phyloP scores from a whole-genome alignment of 2,113 vertebrate species.

The Malurus alboscapulatus region DNA sequence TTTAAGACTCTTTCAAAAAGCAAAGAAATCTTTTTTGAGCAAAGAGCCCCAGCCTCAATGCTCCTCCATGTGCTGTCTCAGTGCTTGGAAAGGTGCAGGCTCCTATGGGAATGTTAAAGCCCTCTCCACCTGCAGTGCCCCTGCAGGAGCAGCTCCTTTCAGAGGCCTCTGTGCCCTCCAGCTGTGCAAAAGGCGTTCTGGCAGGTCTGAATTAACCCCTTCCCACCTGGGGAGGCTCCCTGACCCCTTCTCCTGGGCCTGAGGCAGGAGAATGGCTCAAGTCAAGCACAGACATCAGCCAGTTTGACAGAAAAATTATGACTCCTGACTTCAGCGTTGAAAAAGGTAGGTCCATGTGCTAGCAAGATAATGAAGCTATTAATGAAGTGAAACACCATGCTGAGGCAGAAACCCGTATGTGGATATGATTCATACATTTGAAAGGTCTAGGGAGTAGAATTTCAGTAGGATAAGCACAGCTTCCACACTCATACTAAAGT shows the following conservation, averaged over 20 bases:
- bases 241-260: not conserved
- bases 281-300: not conserved
- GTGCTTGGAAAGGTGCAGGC: not conserved
- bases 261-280: not conserved
- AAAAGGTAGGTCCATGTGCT: not conserved
- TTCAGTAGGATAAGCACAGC: conserved; percentile 27
- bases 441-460: conserved; percentile 35
- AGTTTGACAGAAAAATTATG: not conserved
- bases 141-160: not conserved
- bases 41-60: not conserved
- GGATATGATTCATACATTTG: conserved; percentile 41
- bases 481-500: not conserved
- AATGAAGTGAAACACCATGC: not conserved
- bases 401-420: conserved; percentile 4
- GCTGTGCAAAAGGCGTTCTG: not conserved
- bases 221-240: not conserved
- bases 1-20: not conserved
- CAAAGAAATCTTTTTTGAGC: not conserved
- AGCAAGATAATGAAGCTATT: conserved; percentile 5
- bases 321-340: not conserved
- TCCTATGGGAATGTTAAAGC: not conserved
- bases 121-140: not conserved
- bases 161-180: not conserved
- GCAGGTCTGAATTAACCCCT: not conserved
- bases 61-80: not conserved